Conservation (phyloP, 2,113 vertebrate genomes). For the Isichthys henryi region DNA sequence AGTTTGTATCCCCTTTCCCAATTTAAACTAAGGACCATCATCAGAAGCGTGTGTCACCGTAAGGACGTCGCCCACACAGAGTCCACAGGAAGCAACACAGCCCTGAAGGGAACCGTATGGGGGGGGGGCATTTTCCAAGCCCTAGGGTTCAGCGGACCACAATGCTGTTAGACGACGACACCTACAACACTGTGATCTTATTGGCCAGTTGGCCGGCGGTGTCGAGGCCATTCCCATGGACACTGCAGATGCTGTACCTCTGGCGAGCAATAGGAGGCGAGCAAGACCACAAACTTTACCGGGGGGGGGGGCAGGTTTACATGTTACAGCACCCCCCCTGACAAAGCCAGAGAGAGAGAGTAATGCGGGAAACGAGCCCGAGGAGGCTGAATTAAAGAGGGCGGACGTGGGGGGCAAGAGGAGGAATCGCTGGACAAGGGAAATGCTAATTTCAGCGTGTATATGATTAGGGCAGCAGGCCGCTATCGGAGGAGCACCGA, state of each 20-base stretch:
- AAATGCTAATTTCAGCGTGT: conserved; percentile 30
- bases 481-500: conserved; percentile 2
- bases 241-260: neutral
- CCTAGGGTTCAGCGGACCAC: neutral
- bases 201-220: neutral
- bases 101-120: neutral
- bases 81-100: neutral
- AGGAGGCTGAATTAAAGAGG: conserved; percentile 18
- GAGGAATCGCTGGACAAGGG: conserved; percentile 27
- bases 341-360: neutral
- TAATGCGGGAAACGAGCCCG: neutral
- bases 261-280: conserved; percentile 15
- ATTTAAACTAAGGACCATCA: neutral
- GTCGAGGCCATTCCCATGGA: neutral
- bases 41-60: neutral
- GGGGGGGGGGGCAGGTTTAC: neutral
- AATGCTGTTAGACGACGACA: neutral
- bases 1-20: neutral
- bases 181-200: neutral
- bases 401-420: conserved; percentile 19
- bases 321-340: neutral
- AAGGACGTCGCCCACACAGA: neutral
- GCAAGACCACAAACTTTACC: conserved; percentile 17
- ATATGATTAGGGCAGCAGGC: conserved; percentile 26
- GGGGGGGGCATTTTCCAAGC: neutral